These are phyloP conservation scores for Drosophila nikananu DNA, from an alignment of 1,140 invertebrate genomes.

Conservation along the genomic window DNA sequence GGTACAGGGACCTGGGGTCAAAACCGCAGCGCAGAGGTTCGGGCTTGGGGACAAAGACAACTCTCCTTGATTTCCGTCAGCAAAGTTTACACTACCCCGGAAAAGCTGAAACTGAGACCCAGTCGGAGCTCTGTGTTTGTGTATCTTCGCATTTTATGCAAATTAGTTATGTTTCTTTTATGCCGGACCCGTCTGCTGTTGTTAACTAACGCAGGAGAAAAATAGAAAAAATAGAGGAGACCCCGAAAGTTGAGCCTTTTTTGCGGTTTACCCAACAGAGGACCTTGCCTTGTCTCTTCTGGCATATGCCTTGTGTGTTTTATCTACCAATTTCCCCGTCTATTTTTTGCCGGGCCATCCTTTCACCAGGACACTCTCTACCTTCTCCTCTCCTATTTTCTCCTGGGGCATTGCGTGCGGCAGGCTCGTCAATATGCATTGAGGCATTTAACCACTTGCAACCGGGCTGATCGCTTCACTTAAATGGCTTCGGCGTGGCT, in stretches of 20 bases:
- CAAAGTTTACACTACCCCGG: conserved; percentile 47
- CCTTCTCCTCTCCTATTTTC: background rate
- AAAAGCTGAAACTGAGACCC: conserved; percentile 14
- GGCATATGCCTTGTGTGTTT: conserved; percentile 22
- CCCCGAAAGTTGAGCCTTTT: conserved; percentile 51
- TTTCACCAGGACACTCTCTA: conserved; percentile 10
- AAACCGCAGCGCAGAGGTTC: conserved; percentile 26
- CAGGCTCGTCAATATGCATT: conserved; percentile 62
- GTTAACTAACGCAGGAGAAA: conserved; percentile 55
- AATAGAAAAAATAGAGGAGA: conserved; percentile 6
- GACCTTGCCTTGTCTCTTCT: conserved; percentile 23
- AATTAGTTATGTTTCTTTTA: conserved; percentile 84
- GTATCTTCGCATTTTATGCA: conserved; percentile 78
- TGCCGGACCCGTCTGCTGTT: conserved; percentile 61
- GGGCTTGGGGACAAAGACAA: conserved; percentile 44
- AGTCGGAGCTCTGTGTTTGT: conserved; percentile 18
- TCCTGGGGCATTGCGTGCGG: conserved; percentile 45
- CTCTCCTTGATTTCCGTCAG: conserved; percentile 72
- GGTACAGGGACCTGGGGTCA: conserved; percentile 27
- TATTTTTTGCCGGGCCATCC: conserved; percentile 4
- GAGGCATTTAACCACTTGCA: conserved; percentile 55
- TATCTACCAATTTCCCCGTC: conserved; percentile 20
- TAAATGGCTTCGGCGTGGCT: conserved; percentile 34
- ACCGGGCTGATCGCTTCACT: conserved; percentile 45
- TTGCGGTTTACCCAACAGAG: conserved; percentile 55